Percentiles rank a stretch among this genome's conserved stretches.
Evolutionary conservation across 2,888 invertebrate species (phyloP).

Genomic region (Hipparchia sbordonii): DNA sequence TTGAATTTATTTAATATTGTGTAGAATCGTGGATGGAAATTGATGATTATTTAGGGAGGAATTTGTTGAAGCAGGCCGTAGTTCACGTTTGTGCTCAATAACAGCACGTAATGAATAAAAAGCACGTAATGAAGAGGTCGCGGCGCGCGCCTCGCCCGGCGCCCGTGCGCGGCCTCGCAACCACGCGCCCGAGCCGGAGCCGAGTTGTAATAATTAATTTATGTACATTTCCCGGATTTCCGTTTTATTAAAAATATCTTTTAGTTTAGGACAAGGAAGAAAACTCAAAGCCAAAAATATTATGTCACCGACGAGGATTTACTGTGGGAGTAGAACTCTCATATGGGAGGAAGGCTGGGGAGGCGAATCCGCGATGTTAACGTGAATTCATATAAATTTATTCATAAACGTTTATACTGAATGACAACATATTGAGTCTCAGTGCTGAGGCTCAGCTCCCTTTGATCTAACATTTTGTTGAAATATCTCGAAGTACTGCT

Average conservation of each 20-base stretch:
- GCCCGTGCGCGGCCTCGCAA: neutral
- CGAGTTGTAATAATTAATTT: neutral
- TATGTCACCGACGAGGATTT: neutral
- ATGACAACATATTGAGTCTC: too few species aligned
- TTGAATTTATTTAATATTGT: too few species aligned
- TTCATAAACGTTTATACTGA: too few species aligned
- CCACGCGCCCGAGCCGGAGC: too few species aligned
- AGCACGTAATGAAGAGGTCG: neutral
- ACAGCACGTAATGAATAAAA: neutral
- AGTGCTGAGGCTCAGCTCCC: too few species aligned
- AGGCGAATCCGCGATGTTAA: neutral
- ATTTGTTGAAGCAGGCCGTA: neutral
- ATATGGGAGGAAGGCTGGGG: too few species aligned
- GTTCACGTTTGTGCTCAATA: neutral
- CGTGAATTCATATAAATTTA: neutral
- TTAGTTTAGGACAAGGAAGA: neutral
- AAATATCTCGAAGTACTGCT: too few species aligned
- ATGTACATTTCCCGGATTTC: neutral
- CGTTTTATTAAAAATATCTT: constrained; percentile 7
- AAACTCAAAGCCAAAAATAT: neutral
- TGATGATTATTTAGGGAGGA: neutral
- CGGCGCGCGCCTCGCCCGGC: neutral
- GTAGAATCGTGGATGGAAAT: neutral
- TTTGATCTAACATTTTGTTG: too few species aligned
- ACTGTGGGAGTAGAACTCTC: neutral